Evolutionary conservation across 2,888 invertebrate species (phyloP).

Genomic region (Ellobium chinense): DNA sequence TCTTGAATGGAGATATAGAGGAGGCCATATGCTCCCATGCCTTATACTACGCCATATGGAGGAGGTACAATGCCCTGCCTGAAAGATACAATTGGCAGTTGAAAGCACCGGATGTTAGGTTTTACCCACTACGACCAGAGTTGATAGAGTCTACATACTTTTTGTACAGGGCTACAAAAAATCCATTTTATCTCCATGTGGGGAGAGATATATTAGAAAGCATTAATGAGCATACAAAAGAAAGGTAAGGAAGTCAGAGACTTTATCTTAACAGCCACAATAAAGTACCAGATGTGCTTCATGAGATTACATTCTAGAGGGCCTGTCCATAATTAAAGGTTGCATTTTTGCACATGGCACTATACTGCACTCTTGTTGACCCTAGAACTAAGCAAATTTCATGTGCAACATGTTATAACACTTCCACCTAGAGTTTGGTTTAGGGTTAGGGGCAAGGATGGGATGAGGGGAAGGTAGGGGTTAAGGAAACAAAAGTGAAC

Average conservation of each 20-base stretch:
- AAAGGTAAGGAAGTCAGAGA: constrained; percentile 74
- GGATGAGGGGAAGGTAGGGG: too few relatives aligned
- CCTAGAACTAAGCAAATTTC: too few relatives aligned
- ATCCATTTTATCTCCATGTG: constrained; percentile 85
- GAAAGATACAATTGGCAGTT: constrained; percentile 80
- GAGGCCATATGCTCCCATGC: constrained; percentile 85
- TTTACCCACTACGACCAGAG: constrained; percentile 84
- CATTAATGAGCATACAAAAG: constrained; percentile 81
- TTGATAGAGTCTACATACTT: constrained; percentile 84
- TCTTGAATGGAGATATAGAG: constrained; percentile 83
- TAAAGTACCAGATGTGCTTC: too few relatives aligned
- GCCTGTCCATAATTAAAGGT: too few relatives aligned
- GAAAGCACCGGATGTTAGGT: constrained; percentile 81
- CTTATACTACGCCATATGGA: constrained; percentile 83
- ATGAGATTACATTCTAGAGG: too few relatives aligned
- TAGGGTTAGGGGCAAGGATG: too few relatives aligned
- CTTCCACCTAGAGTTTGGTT: too few relatives aligned
- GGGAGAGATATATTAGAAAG: constrained; percentile 82
- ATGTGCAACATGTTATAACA: too few relatives aligned
- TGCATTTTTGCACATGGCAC: too few relatives aligned
- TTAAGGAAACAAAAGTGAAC: too few relatives aligned
- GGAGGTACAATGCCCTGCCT: constrained; percentile 81
- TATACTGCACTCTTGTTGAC: too few relatives aligned
- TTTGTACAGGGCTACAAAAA: constrained; percentile 83
- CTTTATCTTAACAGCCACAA: not conserved